phyloP scores from a whole-genome alignment of 2,888 invertebrate genomes.

The Augiades crinisus region DNA sequence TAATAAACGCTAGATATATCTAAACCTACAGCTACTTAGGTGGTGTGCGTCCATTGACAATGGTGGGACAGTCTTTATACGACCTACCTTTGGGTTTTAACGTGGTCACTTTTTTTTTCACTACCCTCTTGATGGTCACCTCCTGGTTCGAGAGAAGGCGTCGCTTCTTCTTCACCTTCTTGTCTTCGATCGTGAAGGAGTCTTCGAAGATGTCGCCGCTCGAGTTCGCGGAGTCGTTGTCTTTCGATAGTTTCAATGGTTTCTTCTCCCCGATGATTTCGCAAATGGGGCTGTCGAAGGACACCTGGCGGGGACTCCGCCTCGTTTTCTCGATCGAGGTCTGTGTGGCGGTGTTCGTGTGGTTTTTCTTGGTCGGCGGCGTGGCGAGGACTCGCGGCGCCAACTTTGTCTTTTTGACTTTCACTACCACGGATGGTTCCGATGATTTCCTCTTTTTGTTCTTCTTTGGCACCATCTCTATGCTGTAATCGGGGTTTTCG shows the following conservation, averaged over 20 bases:
- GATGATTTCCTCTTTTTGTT: slow-evolving; percentile 55
- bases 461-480: slow-evolving; percentile 37
- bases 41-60: slow-evolving; percentile 63
- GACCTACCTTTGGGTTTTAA: slow-evolving; percentile 53
- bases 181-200: slow-evolving; percentile 58
- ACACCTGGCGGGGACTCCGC: slow-evolving; percentile 56
- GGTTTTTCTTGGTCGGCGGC: slow-evolving; percentile 64
- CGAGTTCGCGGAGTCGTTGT: slow-evolving; percentile 45
- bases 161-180: slow-evolving; percentile 57
- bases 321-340: slow-evolving; percentile 52
- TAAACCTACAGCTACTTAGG: slow-evolving; percentile 43
- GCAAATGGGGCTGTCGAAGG: slow-evolving; percentile 64
- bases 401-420: slow-evolving; percentile 57
- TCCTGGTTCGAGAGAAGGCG: slow-evolving; percentile 58
- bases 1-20: slow-evolving; percentile 9
- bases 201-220: slow-evolving; percentile 74
- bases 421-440: slow-evolving; percentile 54
- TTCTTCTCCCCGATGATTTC: slow-evolving; percentile 52
- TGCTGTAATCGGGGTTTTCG: slow-evolving; percentile 44
- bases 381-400: slow-evolving; percentile 61
- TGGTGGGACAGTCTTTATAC: slow-evolving; percentile 60
- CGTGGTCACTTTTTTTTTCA: slow-evolving; percentile 58
- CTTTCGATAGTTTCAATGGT: slow-evolving; percentile 32
- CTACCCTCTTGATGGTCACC: slow-evolving; percentile 56
- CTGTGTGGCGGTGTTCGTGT: slow-evolving; percentile 64